Percentiles rank a stretch among this genome's conserved stretches.
phyloP scores from a whole-genome alignment of 2,113 vertebrate genomes.

The Nannospalax galili region DNA sequence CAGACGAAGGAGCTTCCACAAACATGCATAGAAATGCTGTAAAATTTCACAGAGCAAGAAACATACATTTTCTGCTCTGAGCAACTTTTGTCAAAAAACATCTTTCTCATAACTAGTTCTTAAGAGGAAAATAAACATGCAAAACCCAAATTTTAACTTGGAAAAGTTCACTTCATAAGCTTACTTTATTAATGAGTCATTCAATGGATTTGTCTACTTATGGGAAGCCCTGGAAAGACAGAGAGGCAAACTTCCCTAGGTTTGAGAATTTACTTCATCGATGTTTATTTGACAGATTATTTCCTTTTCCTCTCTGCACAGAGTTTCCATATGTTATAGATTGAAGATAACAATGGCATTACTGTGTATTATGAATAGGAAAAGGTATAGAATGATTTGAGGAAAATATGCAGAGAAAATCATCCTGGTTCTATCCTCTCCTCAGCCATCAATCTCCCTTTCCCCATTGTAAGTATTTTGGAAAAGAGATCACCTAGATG shows the following conservation, averaged over 20 bases:
- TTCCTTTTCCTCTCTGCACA: background rate
- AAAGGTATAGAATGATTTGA: background rate
- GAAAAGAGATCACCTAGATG: background rate
- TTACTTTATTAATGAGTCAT: constrained; percentile 11
- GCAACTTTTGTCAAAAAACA: background rate
- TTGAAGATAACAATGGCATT: background rate
- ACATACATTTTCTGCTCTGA: background rate
- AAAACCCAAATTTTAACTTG: background rate
- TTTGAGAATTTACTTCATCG: background rate
- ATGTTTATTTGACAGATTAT: background rate
- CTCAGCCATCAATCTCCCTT: background rate
- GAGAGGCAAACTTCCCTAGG: background rate
- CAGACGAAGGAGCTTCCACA: constrained; percentile 13
- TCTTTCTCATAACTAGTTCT: background rate
- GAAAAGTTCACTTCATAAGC: background rate
- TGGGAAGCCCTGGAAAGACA: background rate
- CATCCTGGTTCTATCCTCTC: background rate
- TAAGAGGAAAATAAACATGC: background rate
- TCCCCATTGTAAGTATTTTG: background rate
- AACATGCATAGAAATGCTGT: constrained; percentile 6
- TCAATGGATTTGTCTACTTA: background rate
- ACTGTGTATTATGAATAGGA: background rate
- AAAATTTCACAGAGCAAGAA: constrained; percentile 9
- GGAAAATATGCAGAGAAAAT: background rate
- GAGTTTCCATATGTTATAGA: background rate